Evolutionary conservation across 2,888 invertebrate species (phyloP).

Genomic region (Petrophora chlorosata): DNA sequence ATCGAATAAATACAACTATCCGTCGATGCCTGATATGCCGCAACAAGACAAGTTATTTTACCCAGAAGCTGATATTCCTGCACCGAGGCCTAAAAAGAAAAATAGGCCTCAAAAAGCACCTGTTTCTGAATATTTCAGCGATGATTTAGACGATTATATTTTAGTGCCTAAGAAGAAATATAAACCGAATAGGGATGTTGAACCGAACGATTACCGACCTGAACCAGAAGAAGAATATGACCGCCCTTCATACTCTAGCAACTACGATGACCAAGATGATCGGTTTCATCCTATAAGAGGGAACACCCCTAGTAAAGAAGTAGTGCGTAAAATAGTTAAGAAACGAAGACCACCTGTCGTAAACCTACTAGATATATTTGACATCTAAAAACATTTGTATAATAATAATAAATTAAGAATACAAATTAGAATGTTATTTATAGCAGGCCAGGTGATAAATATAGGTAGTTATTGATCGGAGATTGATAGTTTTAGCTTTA

Average conservation of each 20-base stretch:
- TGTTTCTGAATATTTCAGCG: conserved; percentile 55
- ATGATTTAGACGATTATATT: conserved; percentile 68
- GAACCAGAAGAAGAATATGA: conserved; percentile 68
- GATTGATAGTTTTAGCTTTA: background rate
- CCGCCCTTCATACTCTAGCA: conserved; percentile 50
- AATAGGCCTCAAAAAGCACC: conserved; percentile 61
- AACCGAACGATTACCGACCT: conserved; percentile 58
- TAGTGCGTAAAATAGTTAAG: conserved; percentile 69
- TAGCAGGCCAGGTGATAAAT: conserved; percentile 5
- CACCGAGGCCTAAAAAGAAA: conserved; percentile 65
- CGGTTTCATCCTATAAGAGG: conserved; percentile 53
- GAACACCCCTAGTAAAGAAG: conserved; percentile 55
- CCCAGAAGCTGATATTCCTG: conserved; percentile 60
- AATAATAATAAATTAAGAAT: conserved; percentile 39
- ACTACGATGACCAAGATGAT: conserved; percentile 61
- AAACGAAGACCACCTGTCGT: conserved; percentile 69
- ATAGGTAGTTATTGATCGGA: background rate
- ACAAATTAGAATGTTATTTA: conserved; percentile 59
- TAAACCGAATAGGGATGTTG: conserved; percentile 56
- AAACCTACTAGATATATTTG: conserved; percentile 74
- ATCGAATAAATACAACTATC: conserved; percentile 52
- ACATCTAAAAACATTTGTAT: conserved; percentile 56
- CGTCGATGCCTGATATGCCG: conserved; percentile 57
- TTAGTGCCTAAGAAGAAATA: conserved; percentile 74
- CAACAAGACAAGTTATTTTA: conserved; percentile 57